A percentile compares a stretch with the other conserved stretches of the same genome.
These are phyloP conservation scores for Poeciliopsis retropinna DNA, from an alignment of 2,113 vertebrate genomes.

Conservation along the genomic window DNA sequence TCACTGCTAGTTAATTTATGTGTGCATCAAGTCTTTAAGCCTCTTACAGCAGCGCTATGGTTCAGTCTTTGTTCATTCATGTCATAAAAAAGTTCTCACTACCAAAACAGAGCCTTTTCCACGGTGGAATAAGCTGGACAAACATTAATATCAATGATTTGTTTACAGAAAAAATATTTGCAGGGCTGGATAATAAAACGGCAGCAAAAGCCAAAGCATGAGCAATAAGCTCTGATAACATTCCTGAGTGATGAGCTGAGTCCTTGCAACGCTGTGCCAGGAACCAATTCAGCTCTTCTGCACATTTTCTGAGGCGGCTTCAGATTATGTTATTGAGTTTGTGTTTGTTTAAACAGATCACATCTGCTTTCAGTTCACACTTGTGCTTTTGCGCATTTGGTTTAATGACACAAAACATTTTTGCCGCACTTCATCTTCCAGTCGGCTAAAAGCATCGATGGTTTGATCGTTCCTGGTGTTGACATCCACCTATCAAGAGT, in stretches of 20 bases:
- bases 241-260: conserved; percentile 34
- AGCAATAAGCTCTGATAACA: conserved; percentile 39
- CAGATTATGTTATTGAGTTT: neutral
- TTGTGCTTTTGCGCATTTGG: neutral
- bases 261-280: neutral
- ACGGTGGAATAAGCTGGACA: neutral
- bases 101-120: neutral
- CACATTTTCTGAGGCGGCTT: neutral
- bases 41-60: neutral
- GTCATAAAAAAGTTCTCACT: neutral
- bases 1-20: neutral
- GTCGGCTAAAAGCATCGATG: neutral
- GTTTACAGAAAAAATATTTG: conserved; percentile 17
- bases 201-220: conserved; percentile 18
- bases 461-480: neutral
- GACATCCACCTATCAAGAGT: conserved; percentile 4
- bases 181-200: conserved; percentile 12
- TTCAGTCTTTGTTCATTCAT: neutral
- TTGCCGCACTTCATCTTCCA: neutral
- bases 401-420: neutral
- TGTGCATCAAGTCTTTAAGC: neutral
- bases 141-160: conserved; percentile 20
- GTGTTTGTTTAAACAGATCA: neutral
- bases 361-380: neutral
- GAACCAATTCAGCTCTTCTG: neutral